Conservation (phyloP, 2,888 invertebrate genomes). For the Labia minor region DNA sequence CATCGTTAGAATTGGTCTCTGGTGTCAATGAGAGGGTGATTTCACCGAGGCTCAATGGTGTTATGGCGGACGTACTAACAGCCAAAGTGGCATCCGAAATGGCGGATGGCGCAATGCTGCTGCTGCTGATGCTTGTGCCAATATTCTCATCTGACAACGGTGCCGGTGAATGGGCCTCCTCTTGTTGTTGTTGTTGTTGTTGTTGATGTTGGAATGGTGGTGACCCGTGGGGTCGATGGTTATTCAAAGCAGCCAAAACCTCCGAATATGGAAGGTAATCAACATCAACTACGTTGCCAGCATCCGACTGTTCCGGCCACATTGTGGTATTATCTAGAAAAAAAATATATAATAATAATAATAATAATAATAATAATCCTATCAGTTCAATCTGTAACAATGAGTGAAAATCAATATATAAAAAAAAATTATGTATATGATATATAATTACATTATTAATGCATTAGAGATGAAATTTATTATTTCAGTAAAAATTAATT, state of each 20-base stretch:
- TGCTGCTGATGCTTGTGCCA: background rate
- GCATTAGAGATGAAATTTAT: no score
- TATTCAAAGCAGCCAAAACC: constrained; percentile 1
- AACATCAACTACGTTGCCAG: background rate
- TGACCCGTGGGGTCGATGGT: background rate
- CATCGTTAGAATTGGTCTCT: background rate
- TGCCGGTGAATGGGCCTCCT: no score
- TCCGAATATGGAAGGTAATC: background rate
- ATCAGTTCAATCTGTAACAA: no score
- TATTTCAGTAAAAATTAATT: no score
- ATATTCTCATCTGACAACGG: background rate
- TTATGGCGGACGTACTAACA: background rate
- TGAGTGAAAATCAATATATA: no score
- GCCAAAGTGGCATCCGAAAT: background rate
- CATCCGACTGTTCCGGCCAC: background rate
- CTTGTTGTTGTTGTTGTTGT: background rate
- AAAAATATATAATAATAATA: background rate
- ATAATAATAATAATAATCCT: no score
- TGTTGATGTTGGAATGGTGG: background rate
- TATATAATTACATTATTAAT: no score
- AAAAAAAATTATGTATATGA: no score
- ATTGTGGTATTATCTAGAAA: background rate
- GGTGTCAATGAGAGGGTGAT: background rate
- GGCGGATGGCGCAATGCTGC: background rate
- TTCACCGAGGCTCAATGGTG: background rate